These are phyloP conservation scores for Passer domesticus DNA, from an alignment of 2,113 vertebrate genomes.

Conservation along the genomic window DNA sequence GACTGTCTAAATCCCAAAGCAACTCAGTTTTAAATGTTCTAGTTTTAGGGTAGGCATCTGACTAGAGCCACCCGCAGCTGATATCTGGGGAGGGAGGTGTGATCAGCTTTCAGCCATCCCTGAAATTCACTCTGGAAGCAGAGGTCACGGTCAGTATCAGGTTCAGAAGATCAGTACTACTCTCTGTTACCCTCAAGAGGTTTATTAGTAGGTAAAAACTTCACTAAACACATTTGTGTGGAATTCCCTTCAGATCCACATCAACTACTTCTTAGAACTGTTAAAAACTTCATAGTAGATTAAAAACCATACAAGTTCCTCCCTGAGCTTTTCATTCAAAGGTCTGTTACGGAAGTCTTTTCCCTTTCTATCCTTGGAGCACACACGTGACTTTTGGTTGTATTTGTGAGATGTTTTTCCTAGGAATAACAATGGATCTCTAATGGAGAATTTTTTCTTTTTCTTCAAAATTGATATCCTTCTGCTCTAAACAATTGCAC, in stretches of 20 bases:
- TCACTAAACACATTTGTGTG: background rate
- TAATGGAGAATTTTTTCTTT: background rate
- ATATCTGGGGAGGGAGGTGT: background rate
- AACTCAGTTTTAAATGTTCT: background rate
- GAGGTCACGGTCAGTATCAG: background rate
- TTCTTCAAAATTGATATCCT: background rate
- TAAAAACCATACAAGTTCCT: background rate
- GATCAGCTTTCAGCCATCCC: background rate
- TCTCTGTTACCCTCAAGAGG: background rate
- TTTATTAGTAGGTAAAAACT: background rate
- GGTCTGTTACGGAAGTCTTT: background rate
- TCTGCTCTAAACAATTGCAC: background rate
- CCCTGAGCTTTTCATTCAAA: background rate
- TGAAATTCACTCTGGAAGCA: background rate
- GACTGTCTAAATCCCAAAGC: background rate
- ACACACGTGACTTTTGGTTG: background rate
- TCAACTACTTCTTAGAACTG: background rate
- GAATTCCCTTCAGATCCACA: background rate
- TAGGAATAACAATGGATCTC: background rate
- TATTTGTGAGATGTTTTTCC: background rate
- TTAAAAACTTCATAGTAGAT: background rate
- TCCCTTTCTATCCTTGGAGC: background rate
- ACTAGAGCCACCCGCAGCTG: background rate
- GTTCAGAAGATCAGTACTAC: background rate
- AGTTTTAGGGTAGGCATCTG: background rate